phyloP scores from a whole-genome alignment of 1,140 invertebrate species.

The Monomorium pharaonis region DNA sequence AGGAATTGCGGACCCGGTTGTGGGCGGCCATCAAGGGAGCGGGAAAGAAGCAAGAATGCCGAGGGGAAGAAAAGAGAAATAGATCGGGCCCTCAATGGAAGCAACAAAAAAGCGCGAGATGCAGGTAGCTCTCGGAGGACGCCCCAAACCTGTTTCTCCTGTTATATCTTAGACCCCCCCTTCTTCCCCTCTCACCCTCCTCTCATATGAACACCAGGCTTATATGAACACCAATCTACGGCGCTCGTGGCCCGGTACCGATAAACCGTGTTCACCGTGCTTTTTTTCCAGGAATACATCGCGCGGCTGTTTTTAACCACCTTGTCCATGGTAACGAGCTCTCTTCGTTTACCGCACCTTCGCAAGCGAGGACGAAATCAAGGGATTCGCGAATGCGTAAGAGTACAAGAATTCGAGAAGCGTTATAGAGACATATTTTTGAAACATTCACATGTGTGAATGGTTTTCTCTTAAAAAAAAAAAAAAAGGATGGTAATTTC shows the following conservation, averaged over 20 bases:
- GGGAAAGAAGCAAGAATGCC: conserved; percentile 65
- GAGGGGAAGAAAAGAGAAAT: conserved; percentile 22
- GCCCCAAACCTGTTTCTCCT: conserved; percentile 84
- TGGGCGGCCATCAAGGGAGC: conserved; percentile 54
- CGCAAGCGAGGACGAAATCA: background rate
- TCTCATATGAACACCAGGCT: conserved; percentile 45
- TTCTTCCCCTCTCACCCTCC: background rate
- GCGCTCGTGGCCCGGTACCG: conserved; percentile 29
- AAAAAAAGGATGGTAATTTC: background rate
- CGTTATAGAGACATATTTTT: background rate
- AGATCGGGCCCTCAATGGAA: conserved; percentile 27
- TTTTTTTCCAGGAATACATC: conserved; percentile 43
- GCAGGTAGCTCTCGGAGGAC: conserved; percentile 80
- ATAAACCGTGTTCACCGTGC: conserved; percentile 28
- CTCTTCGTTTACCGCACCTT: background rate
- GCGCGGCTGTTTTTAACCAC: conserved; percentile 14
- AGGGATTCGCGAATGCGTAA: background rate
- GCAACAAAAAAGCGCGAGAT: conserved; percentile 72
- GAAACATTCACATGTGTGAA: background rate
- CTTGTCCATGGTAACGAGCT: background rate
- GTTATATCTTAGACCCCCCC: conserved; percentile 75
- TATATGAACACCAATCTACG: conserved; percentile 12
- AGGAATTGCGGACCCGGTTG: conserved; percentile 63
- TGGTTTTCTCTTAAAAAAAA: background rate
- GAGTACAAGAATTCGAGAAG: background rate